Conservation (phyloP, 1,140 invertebrate species). For the Eurosta solidaginis region DNA sequence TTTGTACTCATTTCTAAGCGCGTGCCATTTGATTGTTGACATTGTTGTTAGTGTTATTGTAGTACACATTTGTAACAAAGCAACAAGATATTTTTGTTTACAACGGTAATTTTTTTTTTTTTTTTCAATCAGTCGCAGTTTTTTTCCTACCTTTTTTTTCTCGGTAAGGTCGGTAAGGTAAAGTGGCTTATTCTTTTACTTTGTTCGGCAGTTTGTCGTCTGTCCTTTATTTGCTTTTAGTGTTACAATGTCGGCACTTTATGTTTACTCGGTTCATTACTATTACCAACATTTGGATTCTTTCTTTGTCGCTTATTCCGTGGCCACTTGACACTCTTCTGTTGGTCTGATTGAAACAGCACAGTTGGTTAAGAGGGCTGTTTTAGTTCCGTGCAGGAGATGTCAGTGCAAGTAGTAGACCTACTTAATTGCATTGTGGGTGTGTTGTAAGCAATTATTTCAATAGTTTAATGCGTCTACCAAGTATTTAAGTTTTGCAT, state of each 20-base stretch:
- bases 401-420: too few species aligned
- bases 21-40: not conserved
- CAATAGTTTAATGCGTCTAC: not conserved
- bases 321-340: not conserved
- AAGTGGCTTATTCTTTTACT: not conserved
- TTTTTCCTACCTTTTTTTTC: not conserved
- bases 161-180: not conserved
- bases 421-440: not conserved
- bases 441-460: not conserved
- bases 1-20: too few species aligned
- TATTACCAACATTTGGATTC: not conserved
- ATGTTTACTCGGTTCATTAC: not conserved
- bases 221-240: not conserved
- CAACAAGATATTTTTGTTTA: constrained; percentile 24
- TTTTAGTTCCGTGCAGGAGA: not conserved
- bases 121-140: not conserved
- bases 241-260: not conserved
- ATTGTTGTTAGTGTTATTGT: not conserved
- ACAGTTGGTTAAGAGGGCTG: not conserved
- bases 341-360: not conserved
- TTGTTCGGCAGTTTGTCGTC: not conserved
- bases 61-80: not conserved
- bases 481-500: not conserved
- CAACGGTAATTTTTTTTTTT: not conserved
- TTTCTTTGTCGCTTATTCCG: not conserved